Conservation (phyloP, 2,888 invertebrate species). For the Dasypolia templi region DNA sequence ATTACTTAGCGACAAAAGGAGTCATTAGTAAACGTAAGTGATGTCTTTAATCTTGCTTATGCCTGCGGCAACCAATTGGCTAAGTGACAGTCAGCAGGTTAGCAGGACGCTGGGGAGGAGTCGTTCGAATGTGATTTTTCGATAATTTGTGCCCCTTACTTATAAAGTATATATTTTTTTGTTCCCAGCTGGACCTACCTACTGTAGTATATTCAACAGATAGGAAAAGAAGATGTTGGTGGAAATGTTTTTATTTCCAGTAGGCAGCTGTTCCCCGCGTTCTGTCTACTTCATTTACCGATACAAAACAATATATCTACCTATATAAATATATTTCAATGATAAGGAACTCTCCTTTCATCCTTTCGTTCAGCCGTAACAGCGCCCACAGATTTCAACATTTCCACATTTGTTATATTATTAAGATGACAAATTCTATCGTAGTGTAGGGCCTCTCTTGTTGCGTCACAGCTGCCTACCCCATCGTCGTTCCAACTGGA, state of each 20-base stretch:
- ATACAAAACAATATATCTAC: background rate
- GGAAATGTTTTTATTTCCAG: background rate
- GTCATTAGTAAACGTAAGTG: constrained; percentile 18
- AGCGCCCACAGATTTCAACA: background rate
- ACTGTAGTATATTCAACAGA: background rate
- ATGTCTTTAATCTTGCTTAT: constrained; percentile 17
- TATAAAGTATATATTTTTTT: constrained; percentile 11
- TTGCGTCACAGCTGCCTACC: constrained; percentile 13
- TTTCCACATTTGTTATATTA: background rate
- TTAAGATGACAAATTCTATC: background rate
- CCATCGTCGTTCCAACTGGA: background rate
- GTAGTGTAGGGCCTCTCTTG: background rate
- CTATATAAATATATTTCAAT: background rate
- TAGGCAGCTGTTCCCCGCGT: background rate
- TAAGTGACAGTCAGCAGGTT: constrained; percentile 38
- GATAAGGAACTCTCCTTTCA: background rate
- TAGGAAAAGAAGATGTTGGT: background rate
- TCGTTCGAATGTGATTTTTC: constrained; percentile 22
- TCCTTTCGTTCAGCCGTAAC: background rate
- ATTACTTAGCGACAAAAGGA: constrained; percentile 41
- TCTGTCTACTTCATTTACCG: background rate
- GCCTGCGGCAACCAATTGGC: constrained; percentile 44
- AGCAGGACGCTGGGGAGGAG: background rate
- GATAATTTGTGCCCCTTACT: constrained; percentile 8
- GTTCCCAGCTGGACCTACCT: background rate